These are phyloP conservation scores for Ramphastos sulfuratus DNA, from an alignment of 2,113 vertebrate genomes.

Conservation along the genomic window DNA sequence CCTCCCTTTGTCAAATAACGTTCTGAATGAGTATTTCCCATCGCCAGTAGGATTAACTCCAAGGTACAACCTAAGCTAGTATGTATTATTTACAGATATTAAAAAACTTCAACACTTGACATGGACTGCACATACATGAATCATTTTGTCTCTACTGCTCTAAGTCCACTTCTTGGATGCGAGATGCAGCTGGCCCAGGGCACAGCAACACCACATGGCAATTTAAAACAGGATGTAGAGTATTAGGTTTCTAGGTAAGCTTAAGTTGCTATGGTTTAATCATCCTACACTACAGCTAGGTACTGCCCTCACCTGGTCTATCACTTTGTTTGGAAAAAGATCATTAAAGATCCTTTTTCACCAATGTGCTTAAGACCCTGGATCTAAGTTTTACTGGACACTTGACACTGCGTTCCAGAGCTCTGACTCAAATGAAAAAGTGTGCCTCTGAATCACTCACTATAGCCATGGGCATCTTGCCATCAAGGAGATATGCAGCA, in stretches of 20 bases:
- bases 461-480: constrained; percentile 39
- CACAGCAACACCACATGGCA: background rate
- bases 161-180: background rate
- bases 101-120: background rate
- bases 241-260: background rate
- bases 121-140: background rate
- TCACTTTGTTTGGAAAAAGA: background rate
- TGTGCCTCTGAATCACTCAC: constrained; percentile 51
- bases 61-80: background rate
- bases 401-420: background rate
- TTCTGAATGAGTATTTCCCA: background rate
- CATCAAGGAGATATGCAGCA: constrained; percentile 27
- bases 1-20: background rate
- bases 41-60: background rate
- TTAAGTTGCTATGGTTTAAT: background rate
- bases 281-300: background rate
- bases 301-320: background rate
- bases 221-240: background rate
- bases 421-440: constrained; percentile 34
- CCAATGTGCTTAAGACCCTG: background rate
- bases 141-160: background rate
- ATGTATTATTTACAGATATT: background rate
- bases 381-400: constrained; percentile 38
- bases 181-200: background rate
- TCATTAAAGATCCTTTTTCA: constrained; percentile 2